Evolutionary conservation across 2,888 invertebrate species (phyloP).

Genomic region (Boloria selene): DNA sequence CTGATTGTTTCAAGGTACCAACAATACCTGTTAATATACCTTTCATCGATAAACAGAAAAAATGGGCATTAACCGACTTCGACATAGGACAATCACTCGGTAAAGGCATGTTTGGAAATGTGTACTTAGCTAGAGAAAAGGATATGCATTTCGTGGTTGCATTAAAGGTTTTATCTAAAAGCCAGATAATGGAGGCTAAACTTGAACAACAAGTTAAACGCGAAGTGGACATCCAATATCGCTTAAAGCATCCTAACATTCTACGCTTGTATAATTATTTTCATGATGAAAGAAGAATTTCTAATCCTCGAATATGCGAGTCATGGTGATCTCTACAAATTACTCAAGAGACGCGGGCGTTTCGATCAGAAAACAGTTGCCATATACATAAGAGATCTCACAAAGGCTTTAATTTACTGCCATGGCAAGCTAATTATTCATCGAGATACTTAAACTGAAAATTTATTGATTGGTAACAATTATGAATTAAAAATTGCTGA

Average conservation of each 20-base stretch:
- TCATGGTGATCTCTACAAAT: slow-evolving; percentile 89
- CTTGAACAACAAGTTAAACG: slow-evolving; percentile 97
- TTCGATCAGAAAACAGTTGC: slow-evolving; percentile 91
- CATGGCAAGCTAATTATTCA: slow-evolving; percentile 96
- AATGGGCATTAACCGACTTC: slow-evolving; percentile 92
- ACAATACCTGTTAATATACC: slow-evolving; percentile 59
- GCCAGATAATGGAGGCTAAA: slow-evolving; percentile 91
- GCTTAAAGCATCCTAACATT: slow-evolving; percentile 96
- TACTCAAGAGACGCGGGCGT: slow-evolving; percentile 87
- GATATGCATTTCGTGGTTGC: slow-evolving; percentile 92
- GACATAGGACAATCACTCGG: slow-evolving; percentile 96
- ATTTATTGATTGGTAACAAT: slow-evolving; percentile 91
- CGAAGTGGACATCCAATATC: slow-evolving; percentile 98
- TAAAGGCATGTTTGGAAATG: slow-evolving; percentile 98
- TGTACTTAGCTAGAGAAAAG: slow-evolving; percentile 96
- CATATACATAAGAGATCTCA: slow-evolving; percentile 91
- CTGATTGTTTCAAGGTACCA: slow-evolving; percentile 71
- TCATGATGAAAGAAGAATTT: slow-evolving; percentile 94
- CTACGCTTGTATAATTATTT: slow-evolving; percentile 97
- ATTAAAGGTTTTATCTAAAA: slow-evolving; percentile 94
- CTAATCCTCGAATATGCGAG: slow-evolving; percentile 97
- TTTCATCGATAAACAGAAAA: slow-evolving; percentile 71
- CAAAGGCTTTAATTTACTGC: slow-evolving; percentile 93
- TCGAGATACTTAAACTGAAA: slow-evolving; percentile 98
- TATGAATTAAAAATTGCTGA: slow-evolving; percentile 97